phyloP scores from a whole-genome alignment of 2,888 invertebrate species.

The Silvanus unidentatus region DNA sequence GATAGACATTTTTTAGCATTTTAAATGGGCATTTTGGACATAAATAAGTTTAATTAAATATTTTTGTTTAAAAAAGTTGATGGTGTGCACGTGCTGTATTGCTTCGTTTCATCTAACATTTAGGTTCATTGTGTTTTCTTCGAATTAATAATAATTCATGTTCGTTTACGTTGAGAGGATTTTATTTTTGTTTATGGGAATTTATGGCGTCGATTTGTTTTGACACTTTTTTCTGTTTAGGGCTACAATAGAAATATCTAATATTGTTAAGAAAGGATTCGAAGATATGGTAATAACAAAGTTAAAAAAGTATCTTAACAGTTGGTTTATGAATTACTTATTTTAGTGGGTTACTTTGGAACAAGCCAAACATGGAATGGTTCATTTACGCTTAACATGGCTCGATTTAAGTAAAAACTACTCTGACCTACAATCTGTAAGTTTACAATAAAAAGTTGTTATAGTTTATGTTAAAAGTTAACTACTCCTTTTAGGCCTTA shows the following conservation, averaged over 20 bases:
- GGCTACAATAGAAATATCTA: conserved; percentile 65
- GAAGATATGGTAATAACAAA: conserved; percentile 59
- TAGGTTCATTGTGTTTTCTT: too few species aligned
- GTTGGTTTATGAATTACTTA: conserved; percentile 3
- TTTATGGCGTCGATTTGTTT: not conserved
- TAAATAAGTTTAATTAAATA: too few species aligned
- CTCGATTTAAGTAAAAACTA: conserved; percentile 68
- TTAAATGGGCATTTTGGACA: too few species aligned
- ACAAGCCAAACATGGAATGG: conserved; percentile 90
- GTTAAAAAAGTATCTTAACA: not conserved
- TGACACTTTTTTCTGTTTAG: conserved; percentile 46
- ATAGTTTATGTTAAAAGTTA: conserved; percentile 2
- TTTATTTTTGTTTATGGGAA: not conserved
- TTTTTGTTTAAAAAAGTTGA: too few species aligned
- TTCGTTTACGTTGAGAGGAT: not conserved
- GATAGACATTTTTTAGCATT: too few species aligned
- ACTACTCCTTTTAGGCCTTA: conserved; percentile 52
- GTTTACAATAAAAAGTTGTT: conserved; percentile 27
- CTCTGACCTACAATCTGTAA: conserved; percentile 68
- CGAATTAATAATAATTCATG: not conserved
- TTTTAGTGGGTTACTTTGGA: conserved; percentile 90
- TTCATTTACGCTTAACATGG: conserved; percentile 88
- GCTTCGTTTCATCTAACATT: too few species aligned
- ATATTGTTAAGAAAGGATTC: conserved; percentile 63
- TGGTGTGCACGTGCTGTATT: too few species aligned